These are phyloP conservation scores for Petrocephalus microphthalmus DNA, from an alignment of 2,113 vertebrate genomes.

Conservation along the genomic window DNA sequence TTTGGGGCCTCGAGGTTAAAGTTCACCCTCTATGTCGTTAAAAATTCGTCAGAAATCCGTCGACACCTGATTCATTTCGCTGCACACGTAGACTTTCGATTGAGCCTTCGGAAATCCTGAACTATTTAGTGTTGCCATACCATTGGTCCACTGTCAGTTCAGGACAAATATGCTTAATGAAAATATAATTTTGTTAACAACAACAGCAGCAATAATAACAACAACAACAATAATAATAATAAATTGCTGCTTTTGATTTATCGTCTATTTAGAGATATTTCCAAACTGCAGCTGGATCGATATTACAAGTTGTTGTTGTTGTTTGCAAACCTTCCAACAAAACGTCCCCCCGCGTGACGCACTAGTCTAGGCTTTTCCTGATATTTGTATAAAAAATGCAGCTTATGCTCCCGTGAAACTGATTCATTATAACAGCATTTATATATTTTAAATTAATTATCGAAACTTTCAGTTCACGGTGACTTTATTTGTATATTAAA, in stretches of 20 bases:
- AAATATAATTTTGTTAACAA: not conserved
- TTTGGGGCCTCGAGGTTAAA: conserved; percentile 58
- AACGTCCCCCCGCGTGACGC: not conserved
- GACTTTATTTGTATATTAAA: not conserved
- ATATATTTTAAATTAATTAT: not conserved
- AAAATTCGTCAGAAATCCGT: conserved; percentile 38
- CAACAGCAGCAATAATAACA: not conserved
- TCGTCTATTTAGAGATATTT: not conserved
- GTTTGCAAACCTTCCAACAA: not conserved
- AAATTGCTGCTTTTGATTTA: not conserved
- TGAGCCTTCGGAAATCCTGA: not conserved
- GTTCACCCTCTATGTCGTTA: conserved; percentile 57
- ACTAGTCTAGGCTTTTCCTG: not conserved
- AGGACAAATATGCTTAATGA: not conserved
- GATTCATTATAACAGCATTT: not conserved
- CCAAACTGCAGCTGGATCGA: not conserved
- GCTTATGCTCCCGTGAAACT: not conserved
- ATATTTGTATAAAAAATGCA: not conserved
- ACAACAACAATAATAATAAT: not conserved
- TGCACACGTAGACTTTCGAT: not conserved
- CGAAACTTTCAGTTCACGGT: not conserved
- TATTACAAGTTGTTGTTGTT: not conserved
- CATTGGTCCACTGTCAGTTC: not conserved
- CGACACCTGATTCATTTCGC: conserved; percentile 36
- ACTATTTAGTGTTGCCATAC: not conserved